Evolutionary conservation across 2,113 vertebrate species (phyloP).

Genomic region (Phodopus roborovskii): DNA sequence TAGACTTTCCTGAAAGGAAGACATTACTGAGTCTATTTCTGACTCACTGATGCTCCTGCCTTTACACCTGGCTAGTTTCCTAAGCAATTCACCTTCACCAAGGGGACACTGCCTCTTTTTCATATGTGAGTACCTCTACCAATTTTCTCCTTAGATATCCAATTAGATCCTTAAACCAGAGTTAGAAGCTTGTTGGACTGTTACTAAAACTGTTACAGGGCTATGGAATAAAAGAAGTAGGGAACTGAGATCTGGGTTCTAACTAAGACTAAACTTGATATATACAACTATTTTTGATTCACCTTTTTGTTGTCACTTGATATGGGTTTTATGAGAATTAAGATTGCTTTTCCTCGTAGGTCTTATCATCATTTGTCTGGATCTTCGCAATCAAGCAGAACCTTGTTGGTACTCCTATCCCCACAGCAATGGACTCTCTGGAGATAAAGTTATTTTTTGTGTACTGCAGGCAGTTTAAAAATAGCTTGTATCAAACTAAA

Average conservation of each 20-base stretch:
- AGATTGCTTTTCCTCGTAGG: conserved; percentile 48
- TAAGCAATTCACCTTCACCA: background rate
- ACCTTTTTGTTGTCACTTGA: conserved; percentile 4
- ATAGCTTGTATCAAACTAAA: conserved; percentile 75
- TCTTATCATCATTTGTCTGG: conserved; percentile 13
- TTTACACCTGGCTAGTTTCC: background rate
- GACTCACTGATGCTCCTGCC: background rate
- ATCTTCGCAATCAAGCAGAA: conserved; percentile 1
- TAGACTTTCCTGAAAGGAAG: background rate
- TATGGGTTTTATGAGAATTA: conserved; percentile 52
- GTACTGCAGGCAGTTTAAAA: conserved; percentile 75
- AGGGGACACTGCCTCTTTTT: background rate
- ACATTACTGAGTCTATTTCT: no score
- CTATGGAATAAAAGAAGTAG: background rate
- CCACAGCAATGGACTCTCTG: conserved; percentile 40
- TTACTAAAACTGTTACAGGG: background rate
- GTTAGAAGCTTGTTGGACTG: background rate
- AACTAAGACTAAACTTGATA: background rate
- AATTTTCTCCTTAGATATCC: background rate
- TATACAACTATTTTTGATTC: background rate
- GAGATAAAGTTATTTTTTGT: conserved; percentile 67
- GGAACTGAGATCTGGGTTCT: background rate
- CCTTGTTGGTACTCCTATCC: conserved; percentile 55
- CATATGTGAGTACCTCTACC: background rate
- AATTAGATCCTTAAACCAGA: background rate